Base-by-base conservation (phyloP, 2,797 vertebrate genomes). In the Sebastes goodei region DNA sequence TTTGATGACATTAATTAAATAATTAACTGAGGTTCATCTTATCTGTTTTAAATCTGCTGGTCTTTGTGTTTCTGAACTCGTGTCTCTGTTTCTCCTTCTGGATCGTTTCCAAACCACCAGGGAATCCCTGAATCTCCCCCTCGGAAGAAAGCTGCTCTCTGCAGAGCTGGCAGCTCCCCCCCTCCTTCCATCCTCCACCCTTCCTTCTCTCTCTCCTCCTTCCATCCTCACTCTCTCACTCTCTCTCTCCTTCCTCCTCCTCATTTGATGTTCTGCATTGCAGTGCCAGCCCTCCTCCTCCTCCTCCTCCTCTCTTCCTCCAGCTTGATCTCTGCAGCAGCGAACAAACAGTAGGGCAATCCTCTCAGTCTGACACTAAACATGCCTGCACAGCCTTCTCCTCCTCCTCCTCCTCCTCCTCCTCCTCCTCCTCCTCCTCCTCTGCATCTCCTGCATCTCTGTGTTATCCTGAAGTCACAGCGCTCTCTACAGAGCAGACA, bases 201-300 rank as follows among this genome's bases (percentile, higher is more conserved):
- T 35, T 15, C 15, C 25, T 33, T 12, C 23, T 2, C 32, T 1
- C 30, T 5, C 21, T 56, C 35, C 76, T 10, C 33, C 29, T 49
- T 57, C 25, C 46, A 1, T 33, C 10, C 71, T 76, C 67, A 35
- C 49, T n/a, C 15, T 46, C 46, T 20, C 23, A 20, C 38, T 15
- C n/a, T 2, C 35, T 0, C 12, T 1, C 35, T 6, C 21, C 76
- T 9, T 29, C 14, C n/a, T 49, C 76, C 42, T 63, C 25, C 72
- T 80, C 73, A 30, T 57, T 11, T 80, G 61, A 87, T 83, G 74
- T 81, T 90, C 87, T 90, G 89, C 87, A 89, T 86, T 90, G 83
- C 89, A 33, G 89, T 89, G 76, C 67, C 77, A 49, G 38, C 59
- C 66, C 4, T 10, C 63, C 25, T 29, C 29, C 29, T 35, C 23